Evolutionary conservation across 1,140 invertebrate genomes (phyloP), one percentile per base, ranked within the genome.

Genomic region (Bombyx mandarina): DNA sequence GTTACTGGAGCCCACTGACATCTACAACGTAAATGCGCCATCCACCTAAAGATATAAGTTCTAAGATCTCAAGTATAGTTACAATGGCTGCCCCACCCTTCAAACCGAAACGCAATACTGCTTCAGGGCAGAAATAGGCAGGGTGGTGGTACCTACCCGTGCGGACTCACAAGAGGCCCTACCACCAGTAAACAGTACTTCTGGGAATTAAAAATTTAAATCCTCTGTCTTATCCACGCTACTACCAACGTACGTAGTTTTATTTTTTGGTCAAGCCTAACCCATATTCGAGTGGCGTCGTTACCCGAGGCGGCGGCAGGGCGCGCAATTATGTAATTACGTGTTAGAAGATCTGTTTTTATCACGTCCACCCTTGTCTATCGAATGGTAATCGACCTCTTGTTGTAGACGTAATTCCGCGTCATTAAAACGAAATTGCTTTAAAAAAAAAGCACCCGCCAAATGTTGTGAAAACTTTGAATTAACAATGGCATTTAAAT

Each of bases 311-410:
- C 77, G 66, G 62, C 67, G 62, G 72, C 66, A 75, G 70, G 77
- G 75, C 67, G 71, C 75, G 63, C 82, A 82, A 87, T 87, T 87
- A 87, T 76, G 80, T 85, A 85, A 87, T 87, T 87, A 85, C 66
- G 81, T 82, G 82, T 85, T 85, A 85, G 79, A 65, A 83, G 76
- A 85, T 87, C 71, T 82, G 82, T 85, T 87, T 87, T 87, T 87
- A 87, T 85, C 84, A 82, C 79, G 81, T 87, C 81, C 75, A 82
- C 81, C 82, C 82, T 77, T 77, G 80, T 86, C 83, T 86, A 86
- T 83, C 69, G 64, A 63, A 74, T 71, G 68, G 82, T 86, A 85
- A 86, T 85, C 76, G 79, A 79, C 60, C 69, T 77, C 73, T 84
- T 77, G 77, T 83, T 82, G 84, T 74, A 72, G 65, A 67, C 67